Evolutionary conservation across 1,140 invertebrate genomes (phyloP), one percentile per base, ranked within the genome.

Genomic region (Pachyrhynchus sulphureomaculatus): DNA sequence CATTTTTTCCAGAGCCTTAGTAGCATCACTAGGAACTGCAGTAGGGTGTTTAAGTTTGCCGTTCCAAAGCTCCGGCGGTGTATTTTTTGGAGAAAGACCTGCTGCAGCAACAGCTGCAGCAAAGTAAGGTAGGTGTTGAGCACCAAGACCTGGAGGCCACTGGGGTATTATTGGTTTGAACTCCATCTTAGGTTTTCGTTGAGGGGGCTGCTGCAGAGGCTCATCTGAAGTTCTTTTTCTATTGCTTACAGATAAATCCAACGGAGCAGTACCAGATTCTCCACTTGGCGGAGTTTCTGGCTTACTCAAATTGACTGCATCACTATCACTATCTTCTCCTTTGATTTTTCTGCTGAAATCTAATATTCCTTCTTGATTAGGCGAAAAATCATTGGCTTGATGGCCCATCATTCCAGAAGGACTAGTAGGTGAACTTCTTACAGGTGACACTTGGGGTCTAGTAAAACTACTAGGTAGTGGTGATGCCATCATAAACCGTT

Each of bases 1-100:
- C 92, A 95, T 94, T 73, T 94, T 93, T 73, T 95, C 92, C 36
- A 95, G 74, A 20, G 92, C 92, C 74, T 93, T 92, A 9, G 87
- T 89, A 0, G 91, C 90, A 75, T 91, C 91, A 72, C 82, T 89
- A 10, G 85, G 87, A 37, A 84, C 84, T 1, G 84, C 81, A 29
- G 76, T 75, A 1, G 81, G 79, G 60, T 88, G 81, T 70, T 91
- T 90, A 62, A 86, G 78, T 76, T 91, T 91, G 26, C 89, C 89
- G 72, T 92, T 91, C 90, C 90, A 92, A 21, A 91, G 81, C 33
- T 81, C 80, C 54, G 78, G 75, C 52, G 79, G 75, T 41, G 75
- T 74, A 23, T 81, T 83, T 65, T 89, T 88, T 0, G 88, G 88
- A 18, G 89, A 91, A 1, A 90, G 78, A 74, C 87, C 87, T 58